Conservation (phyloP, 1,140 invertebrate species). For the Zaprionus taronus region DNA sequence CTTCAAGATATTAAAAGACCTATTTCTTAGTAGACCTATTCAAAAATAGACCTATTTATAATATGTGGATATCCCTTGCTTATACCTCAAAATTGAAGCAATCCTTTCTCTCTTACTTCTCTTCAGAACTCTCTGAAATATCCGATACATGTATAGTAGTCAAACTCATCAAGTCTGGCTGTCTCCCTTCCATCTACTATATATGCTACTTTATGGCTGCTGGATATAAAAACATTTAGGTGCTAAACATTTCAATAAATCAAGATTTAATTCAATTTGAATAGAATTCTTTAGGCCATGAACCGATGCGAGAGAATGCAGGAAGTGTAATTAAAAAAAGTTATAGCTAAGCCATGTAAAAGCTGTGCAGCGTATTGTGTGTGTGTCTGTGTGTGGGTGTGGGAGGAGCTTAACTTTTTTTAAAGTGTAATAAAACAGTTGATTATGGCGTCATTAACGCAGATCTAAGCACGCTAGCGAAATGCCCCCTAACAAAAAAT, state of each 20-base stretch:
- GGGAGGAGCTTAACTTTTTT: constrained; percentile 65
- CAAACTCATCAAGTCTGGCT: not conserved
- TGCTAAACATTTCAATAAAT: constrained; percentile 40
- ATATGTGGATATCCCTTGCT: no score
- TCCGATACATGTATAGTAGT: not conserved
- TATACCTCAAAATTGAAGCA: no score
- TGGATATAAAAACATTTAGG: constrained; percentile 19
- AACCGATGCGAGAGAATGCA: constrained; percentile 18
- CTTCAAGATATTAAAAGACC: no score
- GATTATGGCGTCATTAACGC: constrained; percentile 79
- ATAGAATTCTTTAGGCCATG: constrained; percentile 18
- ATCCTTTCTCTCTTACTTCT: no score
- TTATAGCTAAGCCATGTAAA: constrained; percentile 44
- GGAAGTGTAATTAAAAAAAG: constrained; percentile 69
- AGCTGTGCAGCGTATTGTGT: constrained; percentile 10
- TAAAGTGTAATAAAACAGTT: constrained; percentile 78
- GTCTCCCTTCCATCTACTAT: no score
- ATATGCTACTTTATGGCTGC: constrained; percentile 4
- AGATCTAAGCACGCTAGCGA: constrained; percentile 58
- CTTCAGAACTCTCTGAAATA: not conserved
- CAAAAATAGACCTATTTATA: no score
- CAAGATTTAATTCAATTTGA: constrained; percentile 47
- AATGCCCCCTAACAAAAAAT: constrained; percentile 44
- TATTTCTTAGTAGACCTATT: no score
- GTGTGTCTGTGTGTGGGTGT: constrained; percentile 12